Base-by-base conservation (phyloP, 2,888 invertebrate genomes). In the Toxonevra muliebris region DNA sequence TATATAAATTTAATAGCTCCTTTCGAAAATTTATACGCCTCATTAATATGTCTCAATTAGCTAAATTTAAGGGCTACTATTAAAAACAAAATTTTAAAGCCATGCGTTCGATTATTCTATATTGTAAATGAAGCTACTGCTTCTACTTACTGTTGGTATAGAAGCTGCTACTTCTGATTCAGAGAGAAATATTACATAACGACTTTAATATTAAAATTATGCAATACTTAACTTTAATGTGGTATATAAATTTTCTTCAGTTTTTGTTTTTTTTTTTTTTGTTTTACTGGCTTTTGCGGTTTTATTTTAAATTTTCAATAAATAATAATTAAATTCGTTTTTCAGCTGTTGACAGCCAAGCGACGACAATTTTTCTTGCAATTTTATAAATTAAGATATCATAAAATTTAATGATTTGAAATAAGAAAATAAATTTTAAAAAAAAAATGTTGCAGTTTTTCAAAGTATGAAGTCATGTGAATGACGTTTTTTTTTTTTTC, bases 201-300 rank as follows among this genome's bases (percentile, higher is more conserved):
- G 11, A 5, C 48, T 15, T 48, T 48, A n/a, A 48, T 10, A 15
- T 2, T 55, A 60, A 65, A 67, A 54, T 69, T 64, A 69, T 71
- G 74, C 54, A 61, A 68, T 65, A 71, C 68, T 71, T 61, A 70
- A 72, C 59, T 70, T 70, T 74, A 69, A 72, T 72, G 68, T 66
- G 57, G 54, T 54, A 55, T 61, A 72, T 72, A 74, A 74, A 74
- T 71, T 72, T 65, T 43, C 43, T 61, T 15, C 15, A 19, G 45
- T n/a, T n/a, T 30, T 19, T 30, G 45, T 13, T n/a, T n/a, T 17
- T 59, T 43, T 15, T 43, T 42, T 17, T 2, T 15, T 59, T 42
- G 42, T n/a, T 19, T 17, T 12, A 30, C 11, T 61, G 40, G 10
- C 62, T 8, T 43, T 42, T 13, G 53, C 15, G 11, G 48, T 12